These are phyloP conservation scores for Adela reaumurella DNA, from an alignment of 2,888 invertebrate genomes.

Conservation along the genomic window DNA sequence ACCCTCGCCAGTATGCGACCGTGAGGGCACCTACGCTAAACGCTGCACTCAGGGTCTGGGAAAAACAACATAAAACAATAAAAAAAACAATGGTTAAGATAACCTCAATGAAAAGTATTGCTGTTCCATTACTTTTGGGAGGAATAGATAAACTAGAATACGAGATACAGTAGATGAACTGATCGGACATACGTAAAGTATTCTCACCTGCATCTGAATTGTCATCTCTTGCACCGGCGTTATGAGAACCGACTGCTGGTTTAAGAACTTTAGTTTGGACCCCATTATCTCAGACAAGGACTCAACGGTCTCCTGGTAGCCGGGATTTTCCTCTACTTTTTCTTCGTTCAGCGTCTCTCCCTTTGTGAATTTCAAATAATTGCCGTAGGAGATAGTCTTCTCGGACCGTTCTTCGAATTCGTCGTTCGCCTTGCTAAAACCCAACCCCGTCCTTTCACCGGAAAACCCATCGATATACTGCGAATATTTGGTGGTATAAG, in stretches of 20 bases:
- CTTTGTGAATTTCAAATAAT: constrained; percentile 43
- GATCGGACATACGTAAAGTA: no score
- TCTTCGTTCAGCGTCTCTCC: constrained; percentile 47
- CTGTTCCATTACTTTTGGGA: no score
- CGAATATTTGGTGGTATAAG: constrained; percentile 46
- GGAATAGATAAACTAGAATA: constrained; percentile 2
- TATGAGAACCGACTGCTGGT: constrained; percentile 37
- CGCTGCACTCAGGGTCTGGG: constrained; percentile 55
- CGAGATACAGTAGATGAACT: no score
- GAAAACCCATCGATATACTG: constrained; percentile 42
- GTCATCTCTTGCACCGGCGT: constrained; percentile 55
- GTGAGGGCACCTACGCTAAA: constrained; percentile 49
- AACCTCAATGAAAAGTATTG: no score
- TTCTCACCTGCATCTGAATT: constrained; percentile 57
- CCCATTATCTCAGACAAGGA: constrained; percentile 35
- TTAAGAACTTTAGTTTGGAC: constrained; percentile 52
- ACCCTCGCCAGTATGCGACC: constrained; percentile 43
- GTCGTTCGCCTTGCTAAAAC: constrained; percentile 29
- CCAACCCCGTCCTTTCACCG: constrained; percentile 45
- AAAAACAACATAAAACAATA: no score
- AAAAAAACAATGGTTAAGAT: no score
- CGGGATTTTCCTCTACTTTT: constrained; percentile 26
- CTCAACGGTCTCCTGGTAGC: constrained; percentile 5
- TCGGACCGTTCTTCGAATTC: constrained; percentile 22
- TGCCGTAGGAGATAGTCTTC: constrained; percentile 36